Base-by-base conservation (phyloP, 2,113 vertebrate genomes). In the Paracanthobrama guichenoti region DNA sequence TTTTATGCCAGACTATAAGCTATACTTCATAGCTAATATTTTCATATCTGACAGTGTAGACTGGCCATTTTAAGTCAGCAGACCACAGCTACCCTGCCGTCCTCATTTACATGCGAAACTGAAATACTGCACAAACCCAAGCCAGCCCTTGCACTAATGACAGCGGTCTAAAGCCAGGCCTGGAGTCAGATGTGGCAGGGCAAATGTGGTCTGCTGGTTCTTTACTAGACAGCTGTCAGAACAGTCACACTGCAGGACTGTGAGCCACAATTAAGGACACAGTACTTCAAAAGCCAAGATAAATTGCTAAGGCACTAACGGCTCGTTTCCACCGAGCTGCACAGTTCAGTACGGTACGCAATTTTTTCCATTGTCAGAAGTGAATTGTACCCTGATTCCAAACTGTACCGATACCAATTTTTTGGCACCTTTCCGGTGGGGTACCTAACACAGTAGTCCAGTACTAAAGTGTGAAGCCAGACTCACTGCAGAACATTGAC, bases 141-240 rank as follows among this genome's bases (percentile, higher is more conserved):
- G 59, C 12, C 5, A 62, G 66, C 42, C 16, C 42, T 24, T 72
- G 42, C 42, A 50, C 24, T 75, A 75, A 75, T 26, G 44, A 50
- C 14, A 53, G 24, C 1, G 2, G 46, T 53, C 0, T 28, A 26
- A 75, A 75, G 44, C 24, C 7, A 31, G 73, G 3, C 46, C 14
- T 53, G 73, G 7, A 53, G 73, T n/a, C 46, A 75, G 26, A 75
- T 16, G 48, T 26, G 72, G 24, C 24, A 53, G 72, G 44, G 46
- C 14, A 50, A 50, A 18, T 53, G 44, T 20, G 44, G 44, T 24
- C 69, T 24, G 2, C 39, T 72, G 4, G 22, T 72, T 46, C 39
- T 72, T 46, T 46, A 44, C 66, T 11, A 72, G 22, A 72, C 31
- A 39, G 66, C 69, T 73, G 69, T 24, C 69, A 73, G 42, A 73